Evolutionary conservation across 2,888 invertebrate genomes (phyloP).

Genomic region (Molanna angustata): DNA sequence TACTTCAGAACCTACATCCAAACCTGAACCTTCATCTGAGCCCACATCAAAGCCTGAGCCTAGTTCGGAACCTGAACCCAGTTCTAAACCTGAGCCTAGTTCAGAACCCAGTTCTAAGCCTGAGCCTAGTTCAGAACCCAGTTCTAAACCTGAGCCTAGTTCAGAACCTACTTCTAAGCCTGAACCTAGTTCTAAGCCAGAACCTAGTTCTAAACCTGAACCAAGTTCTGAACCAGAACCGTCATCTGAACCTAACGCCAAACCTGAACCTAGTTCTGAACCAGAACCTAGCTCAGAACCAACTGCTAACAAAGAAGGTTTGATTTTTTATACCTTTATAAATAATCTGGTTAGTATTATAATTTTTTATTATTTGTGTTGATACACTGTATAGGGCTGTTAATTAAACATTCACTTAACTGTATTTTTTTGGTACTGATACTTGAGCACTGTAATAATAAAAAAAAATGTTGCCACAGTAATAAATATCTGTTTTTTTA

Average conservation of each 20-base stretch:
- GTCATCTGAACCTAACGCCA: conserved; percentile 43
- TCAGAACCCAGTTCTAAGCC: conserved; percentile 42
- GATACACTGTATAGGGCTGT: too few species aligned
- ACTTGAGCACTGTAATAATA: too few species aligned
- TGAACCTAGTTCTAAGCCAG: conserved; percentile 44
- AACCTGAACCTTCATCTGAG: conserved; percentile 48
- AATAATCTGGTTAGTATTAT: not conserved
- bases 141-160: conserved; percentile 43
- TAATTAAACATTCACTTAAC: too few species aligned
- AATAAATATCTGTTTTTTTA: too few species aligned
- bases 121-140: conserved; percentile 40
- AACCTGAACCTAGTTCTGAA: conserved; percentile 41
- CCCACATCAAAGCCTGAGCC: conserved; percentile 45
- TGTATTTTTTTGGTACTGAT: too few species aligned
- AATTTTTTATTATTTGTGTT: too few species aligned
- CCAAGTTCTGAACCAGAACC: conserved; percentile 42
- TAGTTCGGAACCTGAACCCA: conserved; percentile 43
- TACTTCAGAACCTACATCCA: conserved; percentile 45
- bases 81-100: conserved; percentile 44
- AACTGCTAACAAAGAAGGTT: conserved; percentile 4
- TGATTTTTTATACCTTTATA: not conserved
- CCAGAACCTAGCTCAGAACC: conserved; percentile 40
- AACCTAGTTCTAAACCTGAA: conserved; percentile 40
- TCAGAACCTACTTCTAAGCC: conserved; percentile 47
- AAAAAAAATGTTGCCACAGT: too few species aligned